Evolutionary conservation across 2,888 invertebrate species (phyloP), one percentile per base, ranked within the genome.

Genomic region (Choreutis nemorana): DNA sequence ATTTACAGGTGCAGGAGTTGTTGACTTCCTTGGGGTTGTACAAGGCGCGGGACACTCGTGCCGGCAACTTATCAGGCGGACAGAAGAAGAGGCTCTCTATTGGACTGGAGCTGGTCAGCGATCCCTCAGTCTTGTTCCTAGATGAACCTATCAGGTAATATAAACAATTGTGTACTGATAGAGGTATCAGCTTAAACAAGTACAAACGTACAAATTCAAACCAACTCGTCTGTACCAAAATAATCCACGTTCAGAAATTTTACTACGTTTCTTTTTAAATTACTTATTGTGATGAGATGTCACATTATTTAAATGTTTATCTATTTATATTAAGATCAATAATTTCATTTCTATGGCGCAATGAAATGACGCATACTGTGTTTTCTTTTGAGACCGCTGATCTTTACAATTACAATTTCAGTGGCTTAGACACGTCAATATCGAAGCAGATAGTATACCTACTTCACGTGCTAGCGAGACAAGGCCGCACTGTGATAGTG

Each of bases 91-190:
- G 96, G 47, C 81, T 97, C 28, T 89, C 94, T 1, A 92, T 96
- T 39, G 95, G 94, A 5, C 73, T 94, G 38, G 96, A 97, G 75
- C 80, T 97, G 45, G 86, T 96, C 41, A 92, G 88, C 60, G 94
- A 97, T 65, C 96, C 96, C 2, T 90, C 93, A 1, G 85, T 96
- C 27, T 89, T 96, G 86, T 93, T 96, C 60, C 85, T 97, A 41
- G 96, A 97, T 60, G 96, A 97, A 72, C 96, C 96, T 13, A 96
- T 94, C 16, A 94, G 91, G 94, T 94, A 78, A n/a, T 3, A 14
- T 23, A 14, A 22, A 4, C 4, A 25, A 6, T 1, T 14, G n/a
- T 21, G 4, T 6, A 21, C 21, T 21, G 9, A 21, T 21, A 21
- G n/a, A n/a, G n/a, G n/a, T n/a, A n/a, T n/a, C n/a, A n/a, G n/a